These are phyloP conservation scores for Scortum barcoo DNA, from an alignment of 2,113 vertebrate genomes.

Conservation along the genomic window DNA sequence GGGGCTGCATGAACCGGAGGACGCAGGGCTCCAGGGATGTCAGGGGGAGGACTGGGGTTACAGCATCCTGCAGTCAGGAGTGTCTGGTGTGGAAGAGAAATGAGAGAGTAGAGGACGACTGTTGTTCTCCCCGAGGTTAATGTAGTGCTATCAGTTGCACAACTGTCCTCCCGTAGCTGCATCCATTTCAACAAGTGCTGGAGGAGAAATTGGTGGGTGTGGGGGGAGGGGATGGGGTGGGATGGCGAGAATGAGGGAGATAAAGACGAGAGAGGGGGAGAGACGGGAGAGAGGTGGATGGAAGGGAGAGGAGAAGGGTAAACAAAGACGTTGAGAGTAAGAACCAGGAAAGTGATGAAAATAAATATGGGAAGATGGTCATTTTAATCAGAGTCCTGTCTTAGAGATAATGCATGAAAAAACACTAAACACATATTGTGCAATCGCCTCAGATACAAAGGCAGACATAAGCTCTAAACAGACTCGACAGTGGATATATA, in stretches of 20 bases:
- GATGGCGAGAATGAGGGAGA: constrained; percentile 5
- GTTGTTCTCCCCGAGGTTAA: constrained; percentile 70
- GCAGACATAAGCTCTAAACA: background rate
- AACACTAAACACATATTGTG: background rate
- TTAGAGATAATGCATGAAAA: constrained; percentile 3
- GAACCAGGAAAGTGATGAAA: constrained; percentile 5
- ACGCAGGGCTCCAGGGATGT: constrained; percentile 54
- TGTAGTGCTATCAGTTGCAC: constrained; percentile 55
- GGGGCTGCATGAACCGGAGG: constrained; percentile 25
- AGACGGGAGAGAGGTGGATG: background rate
- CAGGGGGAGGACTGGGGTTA: constrained; percentile 25
- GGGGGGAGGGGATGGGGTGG: too few relatives aligned
- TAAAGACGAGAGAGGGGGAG: background rate
- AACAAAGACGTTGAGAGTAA: background rate
- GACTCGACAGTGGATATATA: background rate
- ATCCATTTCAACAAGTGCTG: constrained; percentile 66
- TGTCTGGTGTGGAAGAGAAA: constrained; percentile 56
- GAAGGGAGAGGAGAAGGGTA: background rate
- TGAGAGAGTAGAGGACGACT: constrained; percentile 51
- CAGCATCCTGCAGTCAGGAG: constrained; percentile 36
- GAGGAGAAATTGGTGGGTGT: too few relatives aligned
- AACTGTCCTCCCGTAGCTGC: constrained; percentile 55
- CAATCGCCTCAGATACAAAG: background rate
- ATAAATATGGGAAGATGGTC: background rate
- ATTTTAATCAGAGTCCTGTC: background rate